A percentile compares a stretch with the other conserved stretches of the same genome.
phyloP scores from a whole-genome alignment of 2,797 vertebrate species.

The Bovichtus diacanthus region DNA sequence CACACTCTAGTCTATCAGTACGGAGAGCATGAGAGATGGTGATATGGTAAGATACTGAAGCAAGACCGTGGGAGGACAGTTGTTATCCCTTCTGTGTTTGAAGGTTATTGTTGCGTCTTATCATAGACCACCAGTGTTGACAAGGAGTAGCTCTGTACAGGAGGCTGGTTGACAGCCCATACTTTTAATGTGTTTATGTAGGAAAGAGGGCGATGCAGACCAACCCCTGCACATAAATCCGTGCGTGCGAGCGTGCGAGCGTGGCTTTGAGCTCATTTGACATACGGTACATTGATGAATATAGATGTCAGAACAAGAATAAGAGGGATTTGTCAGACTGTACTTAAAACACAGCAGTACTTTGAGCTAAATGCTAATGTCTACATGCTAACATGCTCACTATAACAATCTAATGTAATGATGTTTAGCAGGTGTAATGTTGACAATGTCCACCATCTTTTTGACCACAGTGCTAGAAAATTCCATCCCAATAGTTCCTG shows the following conservation, averaged over 20 bases:
- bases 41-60: conserved; percentile 52
- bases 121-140: conserved; percentile 69
- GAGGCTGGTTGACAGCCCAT: conserved; percentile 47
- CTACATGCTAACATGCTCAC: background rate
- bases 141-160: conserved; percentile 34
- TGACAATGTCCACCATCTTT: no score
- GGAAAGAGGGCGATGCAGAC: conserved; percentile 19
- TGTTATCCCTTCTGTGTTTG: conserved; percentile 62
- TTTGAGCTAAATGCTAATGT: background rate
- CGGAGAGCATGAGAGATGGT: conserved; percentile 52
- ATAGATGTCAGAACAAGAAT: background rate
- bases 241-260: background rate
- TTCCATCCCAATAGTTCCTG: background rate
- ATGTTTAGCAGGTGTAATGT: background rate
- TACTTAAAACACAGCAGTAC: background rate
- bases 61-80: conserved; percentile 61
- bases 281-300: no score
- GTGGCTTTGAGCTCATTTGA: background rate
- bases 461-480: background rate
- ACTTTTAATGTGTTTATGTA: conserved; percentile 41
- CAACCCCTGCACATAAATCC: conserved; percentile 16
- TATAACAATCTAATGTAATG: background rate
- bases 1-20: conserved; percentile 69
- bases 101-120: conserved; percentile 62
- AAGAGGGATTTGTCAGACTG: background rate